Base-by-base conservation (phyloP, 2,797 vertebrate genomes). In the Psittacula derbiana region DNA sequence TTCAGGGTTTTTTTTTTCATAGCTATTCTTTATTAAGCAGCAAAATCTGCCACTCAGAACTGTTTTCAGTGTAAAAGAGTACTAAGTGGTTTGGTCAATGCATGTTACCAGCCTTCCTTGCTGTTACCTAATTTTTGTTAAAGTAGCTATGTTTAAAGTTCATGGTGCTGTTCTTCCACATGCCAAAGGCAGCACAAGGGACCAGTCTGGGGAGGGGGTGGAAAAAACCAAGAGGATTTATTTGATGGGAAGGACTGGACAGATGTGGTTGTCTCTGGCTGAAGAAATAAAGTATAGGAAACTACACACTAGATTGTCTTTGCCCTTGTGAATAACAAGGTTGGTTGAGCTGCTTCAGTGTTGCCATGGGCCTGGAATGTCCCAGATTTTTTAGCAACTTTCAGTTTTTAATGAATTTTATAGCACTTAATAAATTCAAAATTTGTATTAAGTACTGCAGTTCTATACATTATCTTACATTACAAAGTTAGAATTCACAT, bases 231-330 rank as follows among this genome's bases (percentile, higher is more conserved):
- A 25, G 49, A 88, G 65, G 49, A 58, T 47, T 86, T 74, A 66
- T 62, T 53, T 53, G 47, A 60, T 0, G 4, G 55, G 30, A 92
- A 52, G 50, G 89, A 61, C 2, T 30, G 78, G 70, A 61, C 33
- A 70, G 67, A 20, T 27, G 43, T 72, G 33, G 31, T 47, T 93
- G 62, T 55, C 36, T 93, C 31, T 67, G 67, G 53, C 53, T 86
- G 52, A 36, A 90, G 55, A 87, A 96, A 92, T 95, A 94, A 96
- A 93, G 55, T 38, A 20, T 6, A 90, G 91, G 58, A 94, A 96
- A 65, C 17, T 10, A 30, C 8, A 12, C 46, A 49, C 19, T 40
- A 24, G 4, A 38, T 86, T 87, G 76, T 83, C 62, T 61, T 84
- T 83, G 73, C 89, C 89, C 89, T 75, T 83, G 85, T 46, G 73